Base-by-base conservation (phyloP, 2,113 vertebrate genomes). In the Alligator sinensis region DNA sequence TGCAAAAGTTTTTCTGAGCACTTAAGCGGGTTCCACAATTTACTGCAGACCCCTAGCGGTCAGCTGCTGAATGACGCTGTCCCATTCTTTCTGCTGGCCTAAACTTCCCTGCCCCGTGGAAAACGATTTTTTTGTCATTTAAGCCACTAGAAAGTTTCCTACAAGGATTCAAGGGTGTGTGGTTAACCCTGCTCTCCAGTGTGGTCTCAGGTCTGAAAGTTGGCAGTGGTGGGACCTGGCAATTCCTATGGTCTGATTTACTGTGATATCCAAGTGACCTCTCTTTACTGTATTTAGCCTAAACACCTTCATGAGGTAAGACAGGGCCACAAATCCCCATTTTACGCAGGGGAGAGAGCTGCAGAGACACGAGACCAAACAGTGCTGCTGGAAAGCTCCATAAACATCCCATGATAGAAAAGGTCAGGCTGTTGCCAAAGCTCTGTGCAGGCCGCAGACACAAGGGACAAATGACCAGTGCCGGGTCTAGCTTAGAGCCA, bases 1-100 rank as follows among this genome's bases (percentile, higher is more conserved):
- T 14, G 18, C 3, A 22, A 9, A 4, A 22, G 3, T 60, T 64
- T 2, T 17, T 2, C 58, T 4, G 61, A 86, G 9, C 11, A 12
- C 34, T 82, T 22, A 15, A 18, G 66, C 82, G 86, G 66, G 75
- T 61, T 95, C 64, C 66, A 81, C 88, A 88, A 93, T 91, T 96
- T 72, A 1, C 91, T 93, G 92, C 84, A 84, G 96, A 95, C 96
- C 96, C 64, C 96, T 97, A 86, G 94, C 93, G 96, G 95, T 87
- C 66, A 95, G 85, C 57, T 90, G 70, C 79, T 10, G 75, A 21
- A 61, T 62, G 90, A 55, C 84, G 90, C 3, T 84, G 25, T 4
- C 47, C 62, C 61, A 17, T 30, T 14, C 72, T 54, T 90, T 21
- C 82, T 2, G 47, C 47, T n/a, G 80, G 21, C 47, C 58, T 5